Conservation (phyloP, 1,140 invertebrate genomes). For the Thalassaphorura encarpata region DNA sequence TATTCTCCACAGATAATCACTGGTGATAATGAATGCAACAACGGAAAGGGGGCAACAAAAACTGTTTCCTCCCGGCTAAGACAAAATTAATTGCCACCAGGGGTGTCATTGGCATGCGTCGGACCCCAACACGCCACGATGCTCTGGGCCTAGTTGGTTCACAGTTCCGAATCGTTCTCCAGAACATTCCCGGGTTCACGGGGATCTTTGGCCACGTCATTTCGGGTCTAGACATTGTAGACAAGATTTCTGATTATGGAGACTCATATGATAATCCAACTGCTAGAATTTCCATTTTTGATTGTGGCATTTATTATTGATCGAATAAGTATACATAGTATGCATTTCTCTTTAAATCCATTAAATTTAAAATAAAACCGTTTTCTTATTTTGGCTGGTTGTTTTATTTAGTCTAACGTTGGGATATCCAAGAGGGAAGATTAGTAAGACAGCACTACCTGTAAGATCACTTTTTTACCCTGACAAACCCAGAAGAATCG, state of each 20-base stretch:
- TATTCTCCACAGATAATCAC: constrained; percentile 48
- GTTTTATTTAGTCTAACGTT: too few relatives aligned
- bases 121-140: constrained; percentile 68
- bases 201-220: constrained; percentile 72
- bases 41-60: constrained; percentile 64
- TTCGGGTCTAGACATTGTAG: constrained; percentile 66
- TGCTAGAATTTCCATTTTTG: constrained; percentile 60
- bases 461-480: too few relatives aligned
- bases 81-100: constrained; percentile 59
- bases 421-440: too few relatives aligned
- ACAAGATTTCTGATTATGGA: constrained; percentile 64
- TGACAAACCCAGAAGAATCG: too few relatives aligned
- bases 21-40: constrained; percentile 69
- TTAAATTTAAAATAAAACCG: too few relatives aligned
- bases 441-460: too few relatives aligned
- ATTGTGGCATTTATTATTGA: too few relatives aligned
- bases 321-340: too few relatives aligned
- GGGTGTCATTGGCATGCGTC: constrained; percentile 68
- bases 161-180: constrained; percentile 68
- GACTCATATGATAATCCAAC: constrained; percentile 65
- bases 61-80: constrained; percentile 69
- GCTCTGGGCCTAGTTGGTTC: constrained; percentile 70
- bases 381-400: too few relatives aligned
- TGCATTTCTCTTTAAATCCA: too few relatives aligned
- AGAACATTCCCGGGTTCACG: constrained; percentile 62